Evolutionary conservation across 2,797 vertebrate genomes (phyloP).

Genomic region (Choloepus didactylus): DNA sequence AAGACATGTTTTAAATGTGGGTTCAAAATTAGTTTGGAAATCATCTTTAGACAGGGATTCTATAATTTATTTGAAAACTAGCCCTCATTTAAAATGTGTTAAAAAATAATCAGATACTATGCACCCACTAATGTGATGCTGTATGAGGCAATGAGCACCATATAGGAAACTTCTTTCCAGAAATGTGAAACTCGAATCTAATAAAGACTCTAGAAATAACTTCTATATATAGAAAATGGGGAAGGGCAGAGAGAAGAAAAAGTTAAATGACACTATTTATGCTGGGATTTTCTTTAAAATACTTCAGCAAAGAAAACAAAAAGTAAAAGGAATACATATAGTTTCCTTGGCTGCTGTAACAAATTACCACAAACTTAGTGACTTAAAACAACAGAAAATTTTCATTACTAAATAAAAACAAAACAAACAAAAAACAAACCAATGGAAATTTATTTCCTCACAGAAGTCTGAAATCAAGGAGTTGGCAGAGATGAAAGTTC

Average conservation of each 20-base stretch:
- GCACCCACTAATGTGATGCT: background rate
- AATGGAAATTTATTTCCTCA: background rate
- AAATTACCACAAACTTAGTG: background rate
- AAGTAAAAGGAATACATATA: background rate
- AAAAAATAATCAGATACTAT: background rate
- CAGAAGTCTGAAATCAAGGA: background rate
- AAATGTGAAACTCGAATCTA: background rate
- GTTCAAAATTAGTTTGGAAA: conserved; percentile 24
- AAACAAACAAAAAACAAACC: background rate
- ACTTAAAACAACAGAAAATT: too few relatives aligned
- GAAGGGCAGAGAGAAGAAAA: background rate
- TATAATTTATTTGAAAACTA: conserved; percentile 1
- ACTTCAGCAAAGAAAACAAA: background rate
- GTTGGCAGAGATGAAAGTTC: background rate
- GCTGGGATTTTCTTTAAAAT: conserved; percentile 5
- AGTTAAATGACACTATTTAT: background rate
- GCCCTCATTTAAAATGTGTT: background rate
- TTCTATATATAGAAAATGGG: background rate
- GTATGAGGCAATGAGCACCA: background rate
- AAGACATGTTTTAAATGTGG: conserved; percentile 1
- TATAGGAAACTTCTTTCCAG: background rate
- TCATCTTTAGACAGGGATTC: background rate
- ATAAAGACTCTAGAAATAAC: background rate
- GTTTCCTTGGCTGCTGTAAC: background rate
- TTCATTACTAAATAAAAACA: too few relatives aligned